Evolutionary conservation across 1,140 invertebrate genomes (phyloP).

Genomic region (Harpegnathos saltator): DNA sequence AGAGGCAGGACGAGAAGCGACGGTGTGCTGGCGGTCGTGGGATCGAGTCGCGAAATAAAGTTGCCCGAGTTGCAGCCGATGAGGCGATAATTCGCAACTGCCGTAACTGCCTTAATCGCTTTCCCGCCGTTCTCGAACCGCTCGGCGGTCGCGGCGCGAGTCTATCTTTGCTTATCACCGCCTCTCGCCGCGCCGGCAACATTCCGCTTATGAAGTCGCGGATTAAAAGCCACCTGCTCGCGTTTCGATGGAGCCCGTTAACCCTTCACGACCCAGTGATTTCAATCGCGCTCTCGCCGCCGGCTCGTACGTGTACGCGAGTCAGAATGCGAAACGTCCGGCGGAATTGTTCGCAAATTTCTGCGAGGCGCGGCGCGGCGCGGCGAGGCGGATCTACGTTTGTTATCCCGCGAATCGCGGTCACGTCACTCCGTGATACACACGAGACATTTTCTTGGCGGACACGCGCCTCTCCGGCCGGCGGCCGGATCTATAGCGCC

Average conservation of each 20-base stretch:
- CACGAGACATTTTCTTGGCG: neutral
- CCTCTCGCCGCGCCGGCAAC: slow-evolving; percentile 7
- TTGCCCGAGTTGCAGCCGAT: slow-evolving; percentile 15
- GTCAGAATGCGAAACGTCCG: no score
- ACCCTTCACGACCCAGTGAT: slow-evolving; percentile 20
- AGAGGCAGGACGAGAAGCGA: no score
- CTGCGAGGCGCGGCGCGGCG: no score
- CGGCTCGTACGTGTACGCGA: neutral
- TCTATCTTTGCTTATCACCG: slow-evolving; percentile 25
- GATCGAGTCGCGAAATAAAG: slow-evolving; percentile 38
- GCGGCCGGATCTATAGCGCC: no score
- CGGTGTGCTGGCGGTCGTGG: neutral
- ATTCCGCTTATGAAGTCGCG: slow-evolving; percentile 29
- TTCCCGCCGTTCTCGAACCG: slow-evolving; percentile 9
- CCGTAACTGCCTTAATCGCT: slow-evolving; percentile 10
- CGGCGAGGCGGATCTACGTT: no score
- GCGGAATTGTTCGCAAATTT: neutral
- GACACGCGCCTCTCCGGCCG: no score
- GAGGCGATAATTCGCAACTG: slow-evolving; percentile 21
- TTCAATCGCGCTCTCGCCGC: neutral
- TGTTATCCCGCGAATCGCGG: no score
- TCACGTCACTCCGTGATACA: no score
- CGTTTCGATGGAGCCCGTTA: slow-evolving; percentile 9
- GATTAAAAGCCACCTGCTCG: slow-evolving; percentile 40
- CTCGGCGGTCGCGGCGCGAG: neutral